Evolutionary conservation across 1,140 invertebrate genomes (phyloP), one percentile per base, ranked within the genome.

Genomic region (Drosophila lini): DNA sequence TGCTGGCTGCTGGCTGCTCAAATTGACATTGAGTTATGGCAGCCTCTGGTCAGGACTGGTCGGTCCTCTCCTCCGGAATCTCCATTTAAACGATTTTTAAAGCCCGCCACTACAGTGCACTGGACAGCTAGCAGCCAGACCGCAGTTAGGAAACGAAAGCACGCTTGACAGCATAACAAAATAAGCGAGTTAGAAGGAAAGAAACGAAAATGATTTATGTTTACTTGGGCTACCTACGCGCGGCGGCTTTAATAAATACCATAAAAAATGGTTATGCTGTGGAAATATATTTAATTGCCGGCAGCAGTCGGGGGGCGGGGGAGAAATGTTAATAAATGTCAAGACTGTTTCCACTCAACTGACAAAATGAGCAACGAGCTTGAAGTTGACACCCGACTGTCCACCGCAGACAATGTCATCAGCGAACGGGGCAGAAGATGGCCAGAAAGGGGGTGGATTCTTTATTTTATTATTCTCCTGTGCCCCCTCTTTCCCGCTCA

Each of bases 11-110:
- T 69, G 16, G 50, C 52, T 59, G 55, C 38, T 53, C 60, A 63
- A 82, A 83, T 56, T 88, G 84, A 89, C 84, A 89, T 82, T 89
- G 84, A 89, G 85, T 89, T 89, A 89, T 90, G 80, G 84, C 82
- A 75, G 62, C 48, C 59, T 70, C 25, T 63, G 75, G 78, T 63
- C 74, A 81, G 78, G 56, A 71, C 42, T 36, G 69, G 57, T n/a
- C 42, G 59, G 19, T 19, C 19, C 38, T 38, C 45, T 50, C 9
- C 16, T n/a, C 31, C 28, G 22, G 19, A 25, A 61, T 60, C 61
- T 61, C 28, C 55, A 38, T 57, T 57, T 58, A 81, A 81, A 78
- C 73, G 57, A 70, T 71, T 59, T 73, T 73, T 70, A 50, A 73
- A 71, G 69, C 47, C 58, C 41, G 52, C 55, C 32, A 57, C 52